A percentile compares a stretch with the other conserved stretches of the same genome.
These are phyloP conservation scores for Saxidomus purpurata DNA, from an alignment of 1,140 invertebrate genomes.

Conservation along the genomic window DNA sequence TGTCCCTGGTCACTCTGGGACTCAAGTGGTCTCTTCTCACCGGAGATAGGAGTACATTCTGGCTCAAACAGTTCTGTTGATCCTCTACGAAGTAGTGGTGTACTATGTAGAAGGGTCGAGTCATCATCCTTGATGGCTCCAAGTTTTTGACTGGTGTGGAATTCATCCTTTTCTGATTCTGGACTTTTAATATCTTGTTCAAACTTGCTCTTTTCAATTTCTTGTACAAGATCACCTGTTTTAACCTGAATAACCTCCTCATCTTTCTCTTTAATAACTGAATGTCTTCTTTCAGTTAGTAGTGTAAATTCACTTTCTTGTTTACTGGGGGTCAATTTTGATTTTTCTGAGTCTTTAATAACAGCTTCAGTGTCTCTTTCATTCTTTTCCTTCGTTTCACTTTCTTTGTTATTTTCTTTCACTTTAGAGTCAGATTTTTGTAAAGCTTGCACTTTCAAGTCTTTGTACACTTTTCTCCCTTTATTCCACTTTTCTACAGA, in stretches of 20 bases:
- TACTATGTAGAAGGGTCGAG: slow-evolving; percentile 70
- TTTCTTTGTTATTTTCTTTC: slow-evolving; percentile 29
- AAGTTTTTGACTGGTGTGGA: neutral
- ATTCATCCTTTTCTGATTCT: neutral
- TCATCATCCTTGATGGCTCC: neutral
- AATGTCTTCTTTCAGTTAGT: neutral
- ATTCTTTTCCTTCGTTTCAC: neutral
- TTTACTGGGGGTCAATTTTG: slow-evolving; percentile 30
- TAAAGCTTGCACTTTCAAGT: slow-evolving; percentile 53
- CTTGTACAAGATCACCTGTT: neutral
- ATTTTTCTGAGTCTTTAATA: neutral
- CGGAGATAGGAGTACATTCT: slow-evolving; percentile 73
- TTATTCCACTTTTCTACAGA: slow-evolving; percentile 75
- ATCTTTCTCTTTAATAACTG: neutral
- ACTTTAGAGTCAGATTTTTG: slow-evolving; percentile 4
- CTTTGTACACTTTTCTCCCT: slow-evolving; percentile 65
- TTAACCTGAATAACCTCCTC: neutral
- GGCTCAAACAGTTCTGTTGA: slow-evolving; percentile 69
- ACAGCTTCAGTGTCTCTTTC: neutral
- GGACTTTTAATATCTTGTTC: slow-evolving; percentile 16
- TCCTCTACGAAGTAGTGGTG: slow-evolving; percentile 67
- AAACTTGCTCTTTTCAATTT: neutral
- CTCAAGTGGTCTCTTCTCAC: slow-evolving; percentile 3
- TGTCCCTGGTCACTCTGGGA: neutral
- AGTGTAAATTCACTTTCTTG: neutral